Percentiles rank a stretch among this genome's conserved stretches.
phyloP scores from a whole-genome alignment of 2,888 invertebrate genomes.

The Xestia rhomboidea region DNA sequence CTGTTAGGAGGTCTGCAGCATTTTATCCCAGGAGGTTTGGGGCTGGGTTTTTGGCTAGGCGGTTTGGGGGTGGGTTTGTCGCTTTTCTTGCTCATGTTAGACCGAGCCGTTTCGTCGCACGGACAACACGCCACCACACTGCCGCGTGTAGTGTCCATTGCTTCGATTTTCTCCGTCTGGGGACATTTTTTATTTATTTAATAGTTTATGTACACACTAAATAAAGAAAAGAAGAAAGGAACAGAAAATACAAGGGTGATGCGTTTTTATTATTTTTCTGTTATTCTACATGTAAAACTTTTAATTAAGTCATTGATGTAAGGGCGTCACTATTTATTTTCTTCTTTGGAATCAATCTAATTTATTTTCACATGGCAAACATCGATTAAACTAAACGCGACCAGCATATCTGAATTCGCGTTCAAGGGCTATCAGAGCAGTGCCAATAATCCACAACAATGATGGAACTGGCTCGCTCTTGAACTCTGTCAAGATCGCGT shows the following conservation, averaged over 20 bases:
- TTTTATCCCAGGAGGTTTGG: conserved; percentile 52
- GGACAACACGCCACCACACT: conserved; percentile 86
- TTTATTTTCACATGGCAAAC: background rate
- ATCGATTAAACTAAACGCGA: background rate
- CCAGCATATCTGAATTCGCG: background rate
- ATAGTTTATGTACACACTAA: background rate
- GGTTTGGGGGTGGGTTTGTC: conserved; percentile 37
- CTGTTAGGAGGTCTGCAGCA: conserved; percentile 77
- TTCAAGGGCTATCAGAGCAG: background rate
- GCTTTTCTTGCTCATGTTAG: conserved; percentile 46
- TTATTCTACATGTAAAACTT: background rate
- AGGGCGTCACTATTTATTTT: background rate
- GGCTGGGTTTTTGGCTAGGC: conserved; percentile 33
- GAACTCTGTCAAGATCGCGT: background rate
- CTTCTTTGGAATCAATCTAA: background rate
- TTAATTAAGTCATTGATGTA: background rate
- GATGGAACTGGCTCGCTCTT: background rate
- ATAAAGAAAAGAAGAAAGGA: background rate
- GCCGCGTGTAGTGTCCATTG: conserved; percentile 86
- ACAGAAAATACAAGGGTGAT: background rate
- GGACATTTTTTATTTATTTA: background rate
- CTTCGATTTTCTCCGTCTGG: conserved; percentile 85
- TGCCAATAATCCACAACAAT: background rate
- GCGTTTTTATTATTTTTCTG: too few species aligned
- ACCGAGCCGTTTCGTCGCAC: conserved; percentile 73